These are phyloP conservation scores for Xyrichtys novacula DNA, from an alignment of 2,797 vertebrate species.

Conservation along the genomic window DNA sequence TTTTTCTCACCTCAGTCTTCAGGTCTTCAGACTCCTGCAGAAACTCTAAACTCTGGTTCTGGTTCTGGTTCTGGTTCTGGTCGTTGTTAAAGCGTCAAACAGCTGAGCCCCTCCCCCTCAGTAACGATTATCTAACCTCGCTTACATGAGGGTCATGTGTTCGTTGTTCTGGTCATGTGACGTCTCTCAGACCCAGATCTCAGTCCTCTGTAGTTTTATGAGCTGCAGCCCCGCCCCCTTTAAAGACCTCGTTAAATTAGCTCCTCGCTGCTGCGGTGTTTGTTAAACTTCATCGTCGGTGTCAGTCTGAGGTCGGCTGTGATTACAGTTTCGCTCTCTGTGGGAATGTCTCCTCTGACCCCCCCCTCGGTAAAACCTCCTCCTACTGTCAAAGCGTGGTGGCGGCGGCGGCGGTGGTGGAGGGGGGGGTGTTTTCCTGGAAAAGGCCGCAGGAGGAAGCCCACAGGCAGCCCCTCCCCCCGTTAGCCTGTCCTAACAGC, in stretches of 20 bases:
- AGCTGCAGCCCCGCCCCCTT: too few species aligned
- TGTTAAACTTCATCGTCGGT: background rate
- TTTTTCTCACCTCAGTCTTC: too few species aligned
- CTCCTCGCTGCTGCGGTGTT: background rate
- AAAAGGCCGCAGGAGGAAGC: background rate
- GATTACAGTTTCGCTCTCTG: conserved; percentile 24
- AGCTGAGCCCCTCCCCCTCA: too few species aligned
- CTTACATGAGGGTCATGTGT: background rate
- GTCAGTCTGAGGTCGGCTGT: conserved; percentile 7
- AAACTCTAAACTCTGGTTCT: too few species aligned
- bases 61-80: too few species aligned
- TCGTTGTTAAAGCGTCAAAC: too few species aligned
- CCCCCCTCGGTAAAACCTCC: background rate
- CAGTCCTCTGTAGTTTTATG: background rate
- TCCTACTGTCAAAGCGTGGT: background rate
- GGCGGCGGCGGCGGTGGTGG: too few species aligned
- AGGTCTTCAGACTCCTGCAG: too few species aligned
- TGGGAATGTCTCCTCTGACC: conserved; percentile 9
- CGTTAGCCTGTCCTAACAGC: background rate
- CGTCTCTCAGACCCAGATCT: background rate
- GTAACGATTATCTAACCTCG: background rate
- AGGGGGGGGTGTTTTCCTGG: background rate
- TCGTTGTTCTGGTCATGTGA: background rate
- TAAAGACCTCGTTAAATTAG: background rate
- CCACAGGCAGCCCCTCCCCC: background rate